Evolutionary conservation across 2,113 vertebrate species (phyloP).

Genomic region (Sprattus sprattus): DNA sequence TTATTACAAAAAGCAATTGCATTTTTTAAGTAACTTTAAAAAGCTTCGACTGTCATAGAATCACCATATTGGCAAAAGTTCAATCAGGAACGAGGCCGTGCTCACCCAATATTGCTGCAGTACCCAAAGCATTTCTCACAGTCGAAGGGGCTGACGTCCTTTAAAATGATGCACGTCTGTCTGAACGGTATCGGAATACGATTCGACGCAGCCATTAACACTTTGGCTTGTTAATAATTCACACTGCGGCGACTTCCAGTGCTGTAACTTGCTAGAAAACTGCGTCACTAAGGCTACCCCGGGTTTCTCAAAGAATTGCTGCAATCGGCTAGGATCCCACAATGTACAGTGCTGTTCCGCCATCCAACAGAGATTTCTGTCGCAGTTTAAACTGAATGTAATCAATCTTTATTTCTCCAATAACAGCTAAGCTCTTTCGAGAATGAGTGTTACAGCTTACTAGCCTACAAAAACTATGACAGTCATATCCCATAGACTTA

Average conservation of each 20-base stretch:
- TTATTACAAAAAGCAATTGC: no score
- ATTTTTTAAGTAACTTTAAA: not conserved
- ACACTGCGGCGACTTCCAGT: conserved; percentile 46
- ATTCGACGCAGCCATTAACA: not conserved
- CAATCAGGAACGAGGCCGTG: not conserved
- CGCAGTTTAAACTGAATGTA: no score
- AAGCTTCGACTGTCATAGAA: not conserved
- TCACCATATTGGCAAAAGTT: not conserved
- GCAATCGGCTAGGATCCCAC: not conserved
- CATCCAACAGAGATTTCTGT: not conserved
- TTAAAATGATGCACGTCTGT: not conserved
- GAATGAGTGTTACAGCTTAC: not conserved
- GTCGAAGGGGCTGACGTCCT: no score
- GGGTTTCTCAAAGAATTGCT: conserved; percentile 11
- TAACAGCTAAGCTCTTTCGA: not conserved
- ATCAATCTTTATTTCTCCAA: not conserved
- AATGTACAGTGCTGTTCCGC: not conserved
- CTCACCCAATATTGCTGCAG: not conserved
- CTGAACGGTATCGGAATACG: not conserved
- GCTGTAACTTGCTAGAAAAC: conserved; percentile 34
- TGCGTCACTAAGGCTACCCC: conserved; percentile 31
- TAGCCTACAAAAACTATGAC: not conserved
- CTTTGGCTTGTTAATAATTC: conserved; percentile 16
- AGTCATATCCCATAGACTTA: not conserved
- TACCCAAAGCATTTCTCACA: not conserved